Base-by-base conservation (phyloP, 53 echinoderm and acorn worm species). In the Stichopus horrens region DNA sequence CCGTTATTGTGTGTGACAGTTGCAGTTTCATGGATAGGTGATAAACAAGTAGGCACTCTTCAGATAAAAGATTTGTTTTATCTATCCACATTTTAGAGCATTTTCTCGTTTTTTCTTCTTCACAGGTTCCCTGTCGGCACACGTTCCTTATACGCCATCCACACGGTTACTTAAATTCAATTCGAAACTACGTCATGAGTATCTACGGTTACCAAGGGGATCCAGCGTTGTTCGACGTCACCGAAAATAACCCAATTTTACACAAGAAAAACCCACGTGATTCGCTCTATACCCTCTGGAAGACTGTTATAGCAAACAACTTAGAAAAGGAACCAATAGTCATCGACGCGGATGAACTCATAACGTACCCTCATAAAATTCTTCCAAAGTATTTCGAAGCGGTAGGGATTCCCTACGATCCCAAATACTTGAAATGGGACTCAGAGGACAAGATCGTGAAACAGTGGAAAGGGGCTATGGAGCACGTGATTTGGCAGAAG, bases 81-180 rank as follows among this genome's bases (percentile, higher is more conserved):
- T 37, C 37, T 37, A 37, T 37, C 37, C 37, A 37, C 37, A 37
- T 37, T 37, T 37, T 37, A 37, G 37, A 2, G 2, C 37, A 37
- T 37, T 37, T 37, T 37, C 37, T 37, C 11, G 1, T 59, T 21
- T n/a, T 59, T 8, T 57, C 20, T 83, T 52, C 51, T 59, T 21
- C 13, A 9, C 52, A 85, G 85, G 85, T 85, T 52, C 66, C 85
- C 6, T 85, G 85, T 59, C 85, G 85, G 9, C 85, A 85, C 18
- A 85, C 85, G 65, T 85, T 85, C 51, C 85, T 85, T 85, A 85
- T 85, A 85, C 85, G 85, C 66, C 85, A 85, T 52, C 85, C 85
- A 51, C 85, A 85, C 23, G 85, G 85, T 59, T 85, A 85, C 85
- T 52, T 85, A 6, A 85, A 21, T 52, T 65, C 85, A 67, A 85